Percentiles rank a stretch among this genome's conserved stretches.
phyloP scores from a whole-genome alignment of 2,113 vertebrate species.

The Trematocara nigrifrons region DNA sequence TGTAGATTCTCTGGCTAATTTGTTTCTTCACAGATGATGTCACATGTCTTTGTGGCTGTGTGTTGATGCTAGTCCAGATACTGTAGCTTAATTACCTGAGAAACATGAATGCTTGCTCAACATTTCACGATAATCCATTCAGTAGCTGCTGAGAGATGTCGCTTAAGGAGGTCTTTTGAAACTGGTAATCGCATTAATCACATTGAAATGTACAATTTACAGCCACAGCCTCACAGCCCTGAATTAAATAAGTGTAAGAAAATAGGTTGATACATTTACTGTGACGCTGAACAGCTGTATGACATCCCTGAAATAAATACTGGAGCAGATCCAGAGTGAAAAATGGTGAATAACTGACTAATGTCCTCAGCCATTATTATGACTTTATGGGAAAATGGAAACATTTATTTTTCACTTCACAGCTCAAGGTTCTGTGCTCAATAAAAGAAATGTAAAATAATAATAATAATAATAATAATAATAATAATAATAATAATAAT shows the following conservation, averaged over 20 bases:
- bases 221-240: neutral
- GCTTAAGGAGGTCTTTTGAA: neutral
- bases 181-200: fast-evolving
- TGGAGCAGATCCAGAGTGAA: neutral
- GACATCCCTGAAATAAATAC: neutral
- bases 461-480: neutral
- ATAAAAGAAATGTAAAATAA: neutral
- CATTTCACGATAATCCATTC: neutral
- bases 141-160: neutral
- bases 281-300: neutral
- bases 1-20: neutral
- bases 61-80: neutral
- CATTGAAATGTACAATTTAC: neutral
- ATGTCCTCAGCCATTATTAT: neutral
- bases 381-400: neutral
- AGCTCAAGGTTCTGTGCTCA: neutral
- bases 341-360: neutral
- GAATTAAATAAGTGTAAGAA: neutral
- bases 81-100: neutral
- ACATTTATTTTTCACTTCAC: neutral
- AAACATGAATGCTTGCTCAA: neutral
- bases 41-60: neutral
- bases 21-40: neutral
- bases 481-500: neutral
- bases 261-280: neutral